These are phyloP conservation scores for Meiosimyza platycephala DNA, from an alignment of 2,888 invertebrate species.

Conservation along the genomic window DNA sequence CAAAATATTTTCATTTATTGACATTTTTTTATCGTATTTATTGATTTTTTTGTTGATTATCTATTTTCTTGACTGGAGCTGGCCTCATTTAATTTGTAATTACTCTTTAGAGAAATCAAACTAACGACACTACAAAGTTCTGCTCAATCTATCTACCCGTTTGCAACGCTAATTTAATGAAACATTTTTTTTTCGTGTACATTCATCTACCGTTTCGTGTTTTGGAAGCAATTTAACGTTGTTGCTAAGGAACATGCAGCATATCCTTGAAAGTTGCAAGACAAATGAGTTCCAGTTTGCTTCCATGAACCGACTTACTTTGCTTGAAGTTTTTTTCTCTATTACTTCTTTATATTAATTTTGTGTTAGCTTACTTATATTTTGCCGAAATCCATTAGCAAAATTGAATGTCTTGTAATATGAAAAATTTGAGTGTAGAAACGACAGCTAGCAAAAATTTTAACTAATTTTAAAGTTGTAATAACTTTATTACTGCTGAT, in stretches of 20 bases:
- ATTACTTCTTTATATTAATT: background rate
- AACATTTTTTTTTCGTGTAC: no score
- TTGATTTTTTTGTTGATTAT: no score
- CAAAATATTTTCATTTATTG: no score
- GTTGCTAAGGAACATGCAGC: no score
- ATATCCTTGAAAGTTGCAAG: background rate
- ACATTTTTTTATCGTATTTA: no score
- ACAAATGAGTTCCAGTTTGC: background rate
- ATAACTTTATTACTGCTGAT: no score
- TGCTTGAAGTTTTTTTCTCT: slow-evolving; percentile 4
- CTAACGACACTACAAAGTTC: background rate
- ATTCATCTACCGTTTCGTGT: background rate
- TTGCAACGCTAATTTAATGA: background rate
- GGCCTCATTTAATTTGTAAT: slow-evolving; percentile 19
- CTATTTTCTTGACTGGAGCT: background rate
- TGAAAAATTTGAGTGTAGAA: no score
- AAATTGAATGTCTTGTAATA: background rate
- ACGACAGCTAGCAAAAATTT: no score
- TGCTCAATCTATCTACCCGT: background rate
- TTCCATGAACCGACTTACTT: background rate
- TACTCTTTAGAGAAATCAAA: slow-evolving; percentile 13
- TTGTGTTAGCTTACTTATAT: background rate
- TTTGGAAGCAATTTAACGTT: no score
- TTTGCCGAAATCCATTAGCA: background rate
- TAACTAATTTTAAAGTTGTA: no score